Conservation (phyloP, 2,797 vertebrate genomes). For the Petrocephalus sullivani region DNA sequence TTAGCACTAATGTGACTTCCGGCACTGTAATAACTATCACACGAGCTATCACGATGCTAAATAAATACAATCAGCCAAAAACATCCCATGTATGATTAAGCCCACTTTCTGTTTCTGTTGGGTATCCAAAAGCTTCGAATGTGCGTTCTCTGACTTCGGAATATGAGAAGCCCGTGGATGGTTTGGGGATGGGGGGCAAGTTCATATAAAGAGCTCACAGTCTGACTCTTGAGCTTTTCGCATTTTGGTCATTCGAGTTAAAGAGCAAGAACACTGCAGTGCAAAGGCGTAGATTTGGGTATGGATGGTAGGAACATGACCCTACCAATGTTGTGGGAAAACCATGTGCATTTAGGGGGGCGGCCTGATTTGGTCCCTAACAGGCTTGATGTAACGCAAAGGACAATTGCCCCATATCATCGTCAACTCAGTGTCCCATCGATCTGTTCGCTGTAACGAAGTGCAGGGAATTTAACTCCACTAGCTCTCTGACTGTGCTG, state of each 20-base stretch:
- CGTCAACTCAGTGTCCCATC: not conserved
- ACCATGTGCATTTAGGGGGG: not conserved
- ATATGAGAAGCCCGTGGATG: not conserved
- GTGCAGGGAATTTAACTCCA: not conserved
- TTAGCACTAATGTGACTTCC: not conserved
- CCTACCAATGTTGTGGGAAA: not conserved
- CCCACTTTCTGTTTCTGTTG: not conserved
- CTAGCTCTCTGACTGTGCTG: not conserved
- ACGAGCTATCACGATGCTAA: not conserved
- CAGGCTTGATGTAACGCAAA: not conserved
- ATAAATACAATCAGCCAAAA: not conserved
- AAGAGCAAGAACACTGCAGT: not conserved
- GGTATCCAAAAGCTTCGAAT: not conserved
- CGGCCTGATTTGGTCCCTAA: not conserved
- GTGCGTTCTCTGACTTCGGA: not conserved
- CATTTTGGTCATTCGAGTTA: not conserved
- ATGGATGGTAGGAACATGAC: not conserved
- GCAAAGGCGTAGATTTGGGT: not conserved
- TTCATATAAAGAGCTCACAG: not conserved
- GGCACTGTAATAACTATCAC: not conserved
- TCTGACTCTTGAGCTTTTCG: not conserved
- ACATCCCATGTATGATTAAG: not conserved
- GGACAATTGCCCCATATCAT: not conserved
- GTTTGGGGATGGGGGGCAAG: not conserved
- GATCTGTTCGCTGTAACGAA: not conserved